Conservation (phyloP, 1,140 invertebrate genomes). For the Drosophila athabasca region DNA sequence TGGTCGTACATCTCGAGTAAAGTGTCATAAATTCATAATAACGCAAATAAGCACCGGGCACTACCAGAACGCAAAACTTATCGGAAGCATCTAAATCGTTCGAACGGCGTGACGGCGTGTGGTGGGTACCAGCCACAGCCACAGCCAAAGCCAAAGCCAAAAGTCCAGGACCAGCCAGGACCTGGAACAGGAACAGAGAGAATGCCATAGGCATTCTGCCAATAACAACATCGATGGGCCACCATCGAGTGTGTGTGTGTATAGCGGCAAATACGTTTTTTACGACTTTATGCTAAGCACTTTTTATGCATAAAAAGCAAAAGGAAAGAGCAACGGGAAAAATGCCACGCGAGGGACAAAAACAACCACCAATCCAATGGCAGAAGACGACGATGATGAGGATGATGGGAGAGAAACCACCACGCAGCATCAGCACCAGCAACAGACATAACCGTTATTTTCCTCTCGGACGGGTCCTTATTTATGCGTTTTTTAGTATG, state of each 20-base stretch:
- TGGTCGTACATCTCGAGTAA: slow-evolving; percentile 54
- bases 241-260: slow-evolving; percentile 34
- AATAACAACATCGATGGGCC: slow-evolving; percentile 65
- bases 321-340: slow-evolving; percentile 17
- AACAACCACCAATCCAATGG: slow-evolving; percentile 62
- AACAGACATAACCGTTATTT: slow-evolving; percentile 69
- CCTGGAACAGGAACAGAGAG: slow-evolving; percentile 4
- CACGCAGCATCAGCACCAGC: slow-evolving; percentile 33
- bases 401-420: slow-evolving; percentile 29
- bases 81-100: slow-evolving; percentile 70
- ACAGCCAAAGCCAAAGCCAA: not conserved
- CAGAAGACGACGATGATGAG: slow-evolving; percentile 4
- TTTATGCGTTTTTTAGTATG: slow-evolving; percentile 82
- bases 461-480: slow-evolving; percentile 66
- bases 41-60: slow-evolving; percentile 77
- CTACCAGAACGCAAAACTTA: slow-evolving; percentile 58
- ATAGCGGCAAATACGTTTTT: slow-evolving; percentile 79
- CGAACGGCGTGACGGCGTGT: slow-evolving; percentile 29
- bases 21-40: slow-evolving; percentile 82
- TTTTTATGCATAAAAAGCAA: slow-evolving; percentile 79
- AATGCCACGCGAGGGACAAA: slow-evolving; percentile 13
- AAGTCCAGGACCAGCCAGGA: slow-evolving; percentile 11
- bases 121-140: not conserved
- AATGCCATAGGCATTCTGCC: slow-evolving; percentile 67
- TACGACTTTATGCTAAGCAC: slow-evolving; percentile 82